Evolutionary conservation across 2,113 vertebrate species (phyloP).

Genomic region (Caranx ignobilis): DNA sequence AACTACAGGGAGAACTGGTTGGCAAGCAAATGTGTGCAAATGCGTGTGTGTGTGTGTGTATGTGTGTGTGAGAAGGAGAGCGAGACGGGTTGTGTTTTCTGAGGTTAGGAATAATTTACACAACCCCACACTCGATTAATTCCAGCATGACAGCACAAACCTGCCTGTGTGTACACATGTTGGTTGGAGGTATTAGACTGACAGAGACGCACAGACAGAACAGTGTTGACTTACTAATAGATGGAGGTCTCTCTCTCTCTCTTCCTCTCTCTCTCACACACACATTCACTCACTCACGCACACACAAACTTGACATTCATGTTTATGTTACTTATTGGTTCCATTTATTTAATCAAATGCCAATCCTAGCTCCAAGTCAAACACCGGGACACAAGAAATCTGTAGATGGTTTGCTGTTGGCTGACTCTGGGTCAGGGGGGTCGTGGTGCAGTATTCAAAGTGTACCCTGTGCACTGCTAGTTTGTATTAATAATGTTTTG

Average conservation of each 20-base stretch:
- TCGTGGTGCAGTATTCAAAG: neutral
- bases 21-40: constrained; percentile 28
- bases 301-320: constrained; percentile 47
- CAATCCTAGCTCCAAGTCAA: constrained; percentile 63
- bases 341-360: constrained; percentile 70
- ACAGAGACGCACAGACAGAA: constrained; percentile 57
- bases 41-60: constrained; percentile 13
- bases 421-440: too few species aligned
- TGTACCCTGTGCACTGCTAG: neutral
- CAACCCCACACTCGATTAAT: constrained; percentile 80
- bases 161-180: constrained; percentile 77
- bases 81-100: constrained; percentile 68
- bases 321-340: constrained; percentile 70
- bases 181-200: constrained; percentile 71
- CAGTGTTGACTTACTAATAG: constrained; percentile 74
- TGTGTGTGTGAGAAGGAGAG: constrained; percentile 14
- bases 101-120: constrained; percentile 82
- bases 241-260: constrained; percentile 50
- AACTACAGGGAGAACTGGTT: constrained; percentile 44
- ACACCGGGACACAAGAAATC: constrained; percentile 47
- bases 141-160: constrained; percentile 84
- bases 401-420: constrained; percentile 20
- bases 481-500: constrained; percentile 15
- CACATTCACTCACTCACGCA: constrained; percentile 23
- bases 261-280: neutral